phyloP scores from a whole-genome alignment of 2,113 vertebrate genomes.

The Ochotona princeps region DNA sequence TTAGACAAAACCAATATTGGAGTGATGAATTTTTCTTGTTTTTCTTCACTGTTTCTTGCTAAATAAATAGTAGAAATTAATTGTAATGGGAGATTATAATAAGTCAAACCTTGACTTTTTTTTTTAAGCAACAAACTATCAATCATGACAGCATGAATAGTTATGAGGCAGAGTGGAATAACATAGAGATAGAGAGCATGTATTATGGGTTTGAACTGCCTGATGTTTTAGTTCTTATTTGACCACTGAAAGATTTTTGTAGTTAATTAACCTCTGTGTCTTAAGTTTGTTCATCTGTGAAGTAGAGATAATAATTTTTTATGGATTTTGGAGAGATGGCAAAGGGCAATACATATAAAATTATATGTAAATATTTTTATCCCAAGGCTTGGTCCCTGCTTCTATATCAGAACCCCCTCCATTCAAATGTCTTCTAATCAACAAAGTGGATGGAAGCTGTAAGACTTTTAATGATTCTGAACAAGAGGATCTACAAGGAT shows the following conservation, averaged over 20 bases:
- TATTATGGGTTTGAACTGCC: background rate
- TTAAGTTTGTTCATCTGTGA: constrained; percentile 33
- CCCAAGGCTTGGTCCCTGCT: constrained; percentile 94
- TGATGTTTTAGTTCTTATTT: constrained; percentile 37
- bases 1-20: background rate
- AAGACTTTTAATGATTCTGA: constrained; percentile 99
- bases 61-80: constrained; percentile 44
- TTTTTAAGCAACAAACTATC: background rate
- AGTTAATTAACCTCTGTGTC: background rate
- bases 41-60: constrained; percentile 18
- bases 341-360: constrained; percentile 45
- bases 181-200: background rate
- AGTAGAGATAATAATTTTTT: constrained; percentile 1
- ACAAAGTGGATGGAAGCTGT: constrained; percentile 99
- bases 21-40: constrained; percentile 34
- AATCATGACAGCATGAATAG: background rate
- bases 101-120: constrained; percentile 27
- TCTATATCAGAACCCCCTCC: constrained; percentile 96
- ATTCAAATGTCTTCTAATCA: constrained; percentile 98
- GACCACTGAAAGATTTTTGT: background rate
- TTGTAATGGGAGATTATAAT: background rate
- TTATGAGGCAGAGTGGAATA: background rate
- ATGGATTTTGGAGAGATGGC: background rate
- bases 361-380: constrained; percentile 22
- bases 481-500: constrained; percentile 98